A percentile compares a stretch with the other conserved stretches of the same genome.
phyloP scores from a whole-genome alignment of 2,113 vertebrate species.

The Nannobrachium achirus region DNA sequence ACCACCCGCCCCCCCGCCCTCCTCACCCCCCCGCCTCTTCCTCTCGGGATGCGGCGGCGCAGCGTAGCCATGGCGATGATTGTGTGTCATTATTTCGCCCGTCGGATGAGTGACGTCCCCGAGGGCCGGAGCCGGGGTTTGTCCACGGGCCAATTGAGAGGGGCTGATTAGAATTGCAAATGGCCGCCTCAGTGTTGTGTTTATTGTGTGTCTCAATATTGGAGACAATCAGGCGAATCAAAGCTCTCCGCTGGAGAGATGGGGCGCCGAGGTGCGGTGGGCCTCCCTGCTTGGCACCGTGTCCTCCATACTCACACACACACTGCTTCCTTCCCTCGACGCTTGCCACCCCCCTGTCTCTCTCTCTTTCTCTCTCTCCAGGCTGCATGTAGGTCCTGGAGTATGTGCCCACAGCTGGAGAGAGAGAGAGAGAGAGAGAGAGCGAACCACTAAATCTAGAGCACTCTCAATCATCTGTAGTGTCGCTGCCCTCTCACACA shows the following conservation, averaged over 20 bases:
- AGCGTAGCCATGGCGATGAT: conserved; percentile 79
- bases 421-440: conserved; percentile 44
- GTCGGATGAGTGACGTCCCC: conserved; percentile 79
- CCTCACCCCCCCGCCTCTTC: conserved; percentile 12
- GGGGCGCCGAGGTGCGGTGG: conserved; percentile 70
- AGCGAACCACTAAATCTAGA: conserved; percentile 65
- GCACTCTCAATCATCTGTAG: conserved; percentile 72
- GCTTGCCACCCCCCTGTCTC: neutral
- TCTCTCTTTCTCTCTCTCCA: conserved; percentile 6
- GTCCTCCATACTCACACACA: conserved; percentile 49
- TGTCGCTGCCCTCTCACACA: conserved; percentile 62
- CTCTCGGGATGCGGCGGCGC: conserved; percentile 61
- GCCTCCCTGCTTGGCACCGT: conserved; percentile 74
- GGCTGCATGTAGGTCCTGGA: conserved; percentile 57
- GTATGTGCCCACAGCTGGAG: conserved; percentile 69
- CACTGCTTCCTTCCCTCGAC: neutral
- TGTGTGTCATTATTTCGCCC: conserved; percentile 78
- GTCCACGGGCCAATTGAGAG: conserved; percentile 73
- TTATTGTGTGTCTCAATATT: conserved; percentile 82
- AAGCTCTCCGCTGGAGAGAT: conserved; percentile 79
- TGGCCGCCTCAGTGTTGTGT: conserved; percentile 75
- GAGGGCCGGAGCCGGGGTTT: conserved; percentile 68
- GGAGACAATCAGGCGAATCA: conserved; percentile 81
- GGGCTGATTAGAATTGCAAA: conserved; percentile 80
- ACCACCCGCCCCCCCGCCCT: neutral